Evolutionary conservation across 2,113 vertebrate genomes (phyloP), one percentile per base, ranked within the genome.

Genomic region (Gymnobelideus leadbeateri): DNA sequence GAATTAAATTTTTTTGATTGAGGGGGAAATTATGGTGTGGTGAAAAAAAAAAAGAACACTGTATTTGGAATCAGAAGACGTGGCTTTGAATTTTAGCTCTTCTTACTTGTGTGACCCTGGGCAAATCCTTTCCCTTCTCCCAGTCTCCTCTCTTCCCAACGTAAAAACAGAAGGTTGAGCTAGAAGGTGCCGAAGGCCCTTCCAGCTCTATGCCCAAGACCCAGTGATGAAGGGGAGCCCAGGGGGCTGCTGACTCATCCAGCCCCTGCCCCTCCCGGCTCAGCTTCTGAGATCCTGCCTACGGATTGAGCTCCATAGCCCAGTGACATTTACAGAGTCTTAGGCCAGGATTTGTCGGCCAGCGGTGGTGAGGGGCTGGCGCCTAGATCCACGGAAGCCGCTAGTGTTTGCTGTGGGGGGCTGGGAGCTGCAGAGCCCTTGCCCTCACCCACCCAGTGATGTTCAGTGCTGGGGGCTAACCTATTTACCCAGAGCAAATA

Each of bases 311-410:
- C 52, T 49, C 47, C 89, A 3, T 55, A 92, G 95, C 14, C 46
- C 2, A 10, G 61, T 96, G 96, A 96, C 89, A 93, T 95, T 94
- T 97, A 95, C 96, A 92, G 50, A 93, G 95, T 90, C 92, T 96
- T 96, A 91, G 61, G 91, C 57, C 1, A 90, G 43, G 91, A 91
- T 95, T 92, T 90, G 57, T 54, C 0, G 0, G 28, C 68, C 89
- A 90, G 89, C 89, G 31, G 68, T 23, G 47, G 90, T 24, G 43
- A 25, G 89, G 43, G 89, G 49, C 28, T 51, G 89, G 49, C 93
- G 49, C 8, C 28, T 4, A 31, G 21, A n/a, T 28, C 23, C 3
- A 50, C 55, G 49, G 55, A 52, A 91, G 84, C 51, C 43, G 0
- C 6, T 0, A 21, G 43, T 90, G 54, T 97, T 93, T 96, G 92